These are phyloP conservation scores for Forbesichthys papilliferus DNA, from an alignment of 2,113 vertebrate species.

Conservation along the genomic window DNA sequence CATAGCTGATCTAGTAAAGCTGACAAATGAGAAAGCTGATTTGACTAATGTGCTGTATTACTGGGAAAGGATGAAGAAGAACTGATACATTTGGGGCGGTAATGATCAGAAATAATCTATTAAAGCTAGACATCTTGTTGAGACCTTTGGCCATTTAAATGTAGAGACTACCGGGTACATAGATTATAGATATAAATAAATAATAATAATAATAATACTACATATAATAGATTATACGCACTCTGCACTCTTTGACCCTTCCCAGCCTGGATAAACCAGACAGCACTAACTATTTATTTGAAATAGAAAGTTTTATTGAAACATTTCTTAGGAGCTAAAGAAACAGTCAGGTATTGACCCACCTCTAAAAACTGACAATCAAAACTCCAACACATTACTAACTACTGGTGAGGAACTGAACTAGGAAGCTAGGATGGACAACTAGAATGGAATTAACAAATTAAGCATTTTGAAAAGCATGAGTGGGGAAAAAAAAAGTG, in stretches of 20 bases:
- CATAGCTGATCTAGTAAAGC: constrained; percentile 6
- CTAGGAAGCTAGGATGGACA: constrained; percentile 64
- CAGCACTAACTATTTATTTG: too few relatives aligned
- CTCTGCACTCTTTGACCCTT: too few relatives aligned
- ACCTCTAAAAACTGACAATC: constrained; percentile 48
- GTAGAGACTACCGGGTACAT: too few relatives aligned
- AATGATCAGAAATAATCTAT: too few relatives aligned
- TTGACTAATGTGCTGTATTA: background rate
- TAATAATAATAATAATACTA: too few relatives aligned
- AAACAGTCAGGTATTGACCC: constrained; percentile 26
- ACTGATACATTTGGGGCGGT: background rate
- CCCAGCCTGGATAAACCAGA: too few relatives aligned
- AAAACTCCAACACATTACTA: constrained; percentile 48
- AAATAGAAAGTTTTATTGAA: background rate
- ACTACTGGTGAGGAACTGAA: constrained; percentile 73
- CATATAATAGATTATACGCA: too few relatives aligned
- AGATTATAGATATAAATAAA: too few relatives aligned
- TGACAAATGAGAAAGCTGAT: background rate
- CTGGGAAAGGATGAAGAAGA: background rate
- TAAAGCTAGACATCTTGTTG: too few relatives aligned
- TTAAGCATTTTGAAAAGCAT: background rate
- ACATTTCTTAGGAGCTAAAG: background rate
- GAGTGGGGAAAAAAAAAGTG: constrained; percentile 14
- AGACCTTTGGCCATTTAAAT: too few relatives aligned
- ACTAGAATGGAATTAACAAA: constrained; percentile 34